phyloP scores from a whole-genome alignment of 1,140 invertebrate genomes.

The Yoshiicerus persimilis region DNA sequence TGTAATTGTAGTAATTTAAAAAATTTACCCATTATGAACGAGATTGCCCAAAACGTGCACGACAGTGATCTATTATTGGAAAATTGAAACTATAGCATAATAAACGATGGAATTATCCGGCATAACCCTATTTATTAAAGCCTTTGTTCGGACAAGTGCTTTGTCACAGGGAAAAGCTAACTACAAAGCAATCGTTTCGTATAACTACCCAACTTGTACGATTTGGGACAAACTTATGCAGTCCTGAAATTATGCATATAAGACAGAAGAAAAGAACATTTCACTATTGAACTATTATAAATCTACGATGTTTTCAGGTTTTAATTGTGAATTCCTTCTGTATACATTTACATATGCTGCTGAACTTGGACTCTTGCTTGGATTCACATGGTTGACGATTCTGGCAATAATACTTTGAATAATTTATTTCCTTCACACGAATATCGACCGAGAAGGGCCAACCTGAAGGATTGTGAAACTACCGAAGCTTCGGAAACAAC shows the following conservation, averaged over 20 bases:
- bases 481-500: background rate
- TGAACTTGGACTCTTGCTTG: background rate
- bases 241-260: background rate
- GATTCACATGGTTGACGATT: background rate
- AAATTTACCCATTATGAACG: no score
- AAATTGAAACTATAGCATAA: no score
- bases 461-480: background rate
- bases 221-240: background rate
- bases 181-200: background rate
- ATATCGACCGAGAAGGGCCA: background rate
- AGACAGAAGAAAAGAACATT: background rate
- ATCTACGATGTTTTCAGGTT: background rate
- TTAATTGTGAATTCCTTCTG: background rate
- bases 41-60: background rate
- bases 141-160: background rate
- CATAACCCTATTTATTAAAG: background rate
- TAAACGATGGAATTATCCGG: no score
- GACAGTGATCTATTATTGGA: no score
- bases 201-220: background rate
- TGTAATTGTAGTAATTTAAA: no score
- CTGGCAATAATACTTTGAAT: background rate
- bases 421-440: background rate
- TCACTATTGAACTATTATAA: background rate
- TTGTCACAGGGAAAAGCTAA: no score
- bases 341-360: background rate